Evolutionary conservation across 1,140 invertebrate genomes (phyloP).

Genomic region (Zaprionus inermis): DNA sequence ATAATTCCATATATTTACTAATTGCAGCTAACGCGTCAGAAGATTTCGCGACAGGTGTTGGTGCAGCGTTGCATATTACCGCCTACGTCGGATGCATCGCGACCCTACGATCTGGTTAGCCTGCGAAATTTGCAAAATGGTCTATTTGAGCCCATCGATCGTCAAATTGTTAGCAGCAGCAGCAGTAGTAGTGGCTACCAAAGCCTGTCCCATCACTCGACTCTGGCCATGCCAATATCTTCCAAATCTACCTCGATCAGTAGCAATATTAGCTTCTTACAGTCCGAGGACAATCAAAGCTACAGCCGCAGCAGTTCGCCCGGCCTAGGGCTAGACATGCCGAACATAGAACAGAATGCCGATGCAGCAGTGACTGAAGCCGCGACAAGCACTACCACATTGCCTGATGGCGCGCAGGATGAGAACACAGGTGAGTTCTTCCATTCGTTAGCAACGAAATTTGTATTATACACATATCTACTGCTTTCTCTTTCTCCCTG

Average conservation of each 20-base stretch:
- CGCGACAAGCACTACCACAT: constrained; percentile 14
- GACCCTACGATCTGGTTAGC: constrained; percentile 63
- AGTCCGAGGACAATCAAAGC: constrained; percentile 5
- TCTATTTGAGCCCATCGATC: constrained; percentile 65
- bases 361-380: not conserved
- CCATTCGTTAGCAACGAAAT: too few species aligned
- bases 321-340: constrained; percentile 47
- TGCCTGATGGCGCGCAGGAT: constrained; percentile 61
- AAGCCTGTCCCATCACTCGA: not conserved
- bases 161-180: constrained; percentile 5
- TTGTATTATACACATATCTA: not conserved
- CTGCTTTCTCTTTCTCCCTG: not conserved
- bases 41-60: constrained; percentile 69
- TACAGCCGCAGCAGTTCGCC: not conserved
- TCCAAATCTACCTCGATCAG: constrained; percentile 18
- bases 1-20: not conserved
- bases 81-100: constrained; percentile 28
- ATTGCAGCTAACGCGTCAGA: constrained; percentile 67
- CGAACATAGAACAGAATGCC: constrained; percentile 40
- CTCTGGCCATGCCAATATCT: constrained; percentile 12
- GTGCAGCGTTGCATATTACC: constrained; percentile 75
- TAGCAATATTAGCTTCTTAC: not conserved
- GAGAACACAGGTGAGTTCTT: constrained; percentile 65
- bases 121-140: constrained; percentile 63
- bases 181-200: not conserved